Percentiles rank a stretch among this genome's conserved stretches.
Conservation (phyloP, 64 coral and sea anemone species). For the Pocillopora damicornis region DNA sequence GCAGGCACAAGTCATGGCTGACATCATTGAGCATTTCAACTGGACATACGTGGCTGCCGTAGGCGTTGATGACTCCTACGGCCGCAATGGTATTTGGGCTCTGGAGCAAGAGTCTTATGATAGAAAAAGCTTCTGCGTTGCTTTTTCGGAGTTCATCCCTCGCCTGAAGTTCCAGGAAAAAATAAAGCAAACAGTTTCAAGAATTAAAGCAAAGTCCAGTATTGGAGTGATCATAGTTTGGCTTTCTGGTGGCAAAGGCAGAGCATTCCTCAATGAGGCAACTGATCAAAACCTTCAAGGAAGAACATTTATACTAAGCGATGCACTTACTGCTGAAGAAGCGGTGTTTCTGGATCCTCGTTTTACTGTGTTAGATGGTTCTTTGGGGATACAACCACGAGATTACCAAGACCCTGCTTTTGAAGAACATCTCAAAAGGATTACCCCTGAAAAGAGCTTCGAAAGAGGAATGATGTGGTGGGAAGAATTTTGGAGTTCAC, state of each 20-base stretch:
- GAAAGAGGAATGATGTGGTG: slow-evolving; percentile 33
- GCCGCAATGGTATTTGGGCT: slow-evolving; percentile 54
- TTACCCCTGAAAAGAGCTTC: background rate
- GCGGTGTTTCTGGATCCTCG: slow-evolving; percentile 27
- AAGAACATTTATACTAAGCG: slow-evolving; percentile 47
- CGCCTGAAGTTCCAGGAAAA: slow-evolving; percentile 25
- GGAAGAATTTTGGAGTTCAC: slow-evolving; percentile 63
- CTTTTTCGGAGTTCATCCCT: slow-evolving; percentile 35
- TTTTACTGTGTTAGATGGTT: background rate
- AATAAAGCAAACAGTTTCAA: slow-evolving; percentile 43
- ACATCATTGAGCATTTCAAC: slow-evolving; percentile 56
- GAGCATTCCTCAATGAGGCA: slow-evolving; percentile 42
- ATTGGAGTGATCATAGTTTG: slow-evolving; percentile 50
- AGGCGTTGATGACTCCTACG: slow-evolving; percentile 67
- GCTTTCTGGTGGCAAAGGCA: slow-evolving; percentile 30
- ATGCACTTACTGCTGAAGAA: slow-evolving; percentile 33
- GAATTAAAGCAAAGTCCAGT: background rate
- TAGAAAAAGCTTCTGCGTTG: slow-evolving; percentile 47
- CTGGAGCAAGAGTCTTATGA: slow-evolving; percentile 27
- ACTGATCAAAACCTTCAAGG: slow-evolving; percentile 42
- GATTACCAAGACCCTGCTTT: background rate
- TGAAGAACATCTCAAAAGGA: slow-evolving; percentile 14
- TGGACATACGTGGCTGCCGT: slow-evolving; percentile 81
- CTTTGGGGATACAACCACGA: slow-evolving; percentile 5
- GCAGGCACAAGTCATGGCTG: slow-evolving; percentile 75